These are phyloP conservation scores for Acanthochromis polyacanthus DNA, from an alignment of 2,113 vertebrate species.

Conservation along the genomic window DNA sequence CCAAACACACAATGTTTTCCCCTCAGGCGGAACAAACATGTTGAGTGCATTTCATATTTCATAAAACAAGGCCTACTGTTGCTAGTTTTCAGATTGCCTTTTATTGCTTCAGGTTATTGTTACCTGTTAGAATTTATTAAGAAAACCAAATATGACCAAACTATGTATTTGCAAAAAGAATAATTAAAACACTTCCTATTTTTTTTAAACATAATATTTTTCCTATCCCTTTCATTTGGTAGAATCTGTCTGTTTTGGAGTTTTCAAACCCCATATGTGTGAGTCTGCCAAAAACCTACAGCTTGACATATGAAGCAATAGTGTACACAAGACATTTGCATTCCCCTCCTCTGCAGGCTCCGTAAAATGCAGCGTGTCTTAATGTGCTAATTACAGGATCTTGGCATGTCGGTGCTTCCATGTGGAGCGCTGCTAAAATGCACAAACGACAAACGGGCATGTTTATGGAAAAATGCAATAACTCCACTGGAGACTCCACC, in stretches of 20 bases:
- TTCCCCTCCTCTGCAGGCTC: neutral
- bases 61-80: conserved; percentile 12
- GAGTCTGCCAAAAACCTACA: neutral
- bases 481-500: neutral
- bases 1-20: neutral
- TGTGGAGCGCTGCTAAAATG: neutral
- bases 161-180: too few species aligned
- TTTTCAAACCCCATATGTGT: too few species aligned
- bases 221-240: neutral
- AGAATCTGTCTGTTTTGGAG: neutral
- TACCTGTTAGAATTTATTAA: neutral
- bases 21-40: neutral
- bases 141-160: neutral
- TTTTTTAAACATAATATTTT: too few species aligned
- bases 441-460: neutral
- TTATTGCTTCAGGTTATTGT: neutral
- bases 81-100: neutral
- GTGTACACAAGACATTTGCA: neutral
- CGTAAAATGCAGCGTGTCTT: neutral
- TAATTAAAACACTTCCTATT: too few species aligned
- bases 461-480: neutral
- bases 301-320: conserved; percentile 4
- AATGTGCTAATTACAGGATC: neutral
- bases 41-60: neutral
- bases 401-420: neutral